Evolutionary conservation across 2,113 vertebrate species (phyloP).

Genomic region (Pedetes capensis): DNA sequence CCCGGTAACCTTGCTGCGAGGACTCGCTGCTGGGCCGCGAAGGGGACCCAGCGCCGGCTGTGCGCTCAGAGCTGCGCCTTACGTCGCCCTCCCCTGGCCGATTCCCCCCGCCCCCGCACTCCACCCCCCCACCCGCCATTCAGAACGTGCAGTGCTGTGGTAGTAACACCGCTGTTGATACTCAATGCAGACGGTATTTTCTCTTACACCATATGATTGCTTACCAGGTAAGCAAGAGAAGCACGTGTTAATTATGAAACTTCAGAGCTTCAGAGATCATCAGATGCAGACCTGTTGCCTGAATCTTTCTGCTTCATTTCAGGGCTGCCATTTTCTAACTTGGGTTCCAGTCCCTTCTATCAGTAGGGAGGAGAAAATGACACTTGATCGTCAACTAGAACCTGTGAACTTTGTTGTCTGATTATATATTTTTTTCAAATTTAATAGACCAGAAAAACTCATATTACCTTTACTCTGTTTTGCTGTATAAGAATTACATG

Average conservation of each 20-base stretch:
- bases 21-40: too few relatives aligned
- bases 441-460: background rate
- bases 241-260: background rate
- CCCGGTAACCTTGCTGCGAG: too few relatives aligned
- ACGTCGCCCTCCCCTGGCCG: too few relatives aligned
- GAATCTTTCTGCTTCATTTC: background rate
- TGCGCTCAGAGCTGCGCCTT: too few relatives aligned
- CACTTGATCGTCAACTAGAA: background rate
- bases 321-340: conserved; percentile 2
- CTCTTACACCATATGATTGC: background rate
- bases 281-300: background rate
- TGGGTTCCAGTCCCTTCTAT: background rate
- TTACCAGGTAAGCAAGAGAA: background rate
- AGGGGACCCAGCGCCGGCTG: accelerated
- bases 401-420: background rate
- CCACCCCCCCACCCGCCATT: background rate
- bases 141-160: background rate
- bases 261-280: background rate
- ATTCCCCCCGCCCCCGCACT: too few relatives aligned
- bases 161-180: background rate
- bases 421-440: background rate
- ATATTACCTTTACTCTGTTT: background rate
- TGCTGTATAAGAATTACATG: background rate
- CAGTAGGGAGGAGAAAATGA: background rate
- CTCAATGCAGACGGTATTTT: background rate